A percentile compares a stretch with the other conserved stretches of the same genome.
Evolutionary conservation across 2,113 vertebrate species (phyloP).

Genomic region (Lagopus muta): DNA sequence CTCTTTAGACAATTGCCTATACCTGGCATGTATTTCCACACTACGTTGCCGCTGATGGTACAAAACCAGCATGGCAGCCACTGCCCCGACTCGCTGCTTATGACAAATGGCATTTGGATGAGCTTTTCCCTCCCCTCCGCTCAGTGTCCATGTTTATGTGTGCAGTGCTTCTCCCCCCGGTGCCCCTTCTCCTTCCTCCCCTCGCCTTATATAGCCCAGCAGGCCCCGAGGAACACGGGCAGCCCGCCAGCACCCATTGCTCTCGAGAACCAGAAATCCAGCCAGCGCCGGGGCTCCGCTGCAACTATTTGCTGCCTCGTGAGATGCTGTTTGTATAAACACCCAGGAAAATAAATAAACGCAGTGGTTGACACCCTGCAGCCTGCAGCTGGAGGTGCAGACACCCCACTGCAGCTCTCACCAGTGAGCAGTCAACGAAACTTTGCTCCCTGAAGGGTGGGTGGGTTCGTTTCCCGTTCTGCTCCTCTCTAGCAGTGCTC

Average conservation of each 20-base stretch:
- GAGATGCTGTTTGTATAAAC: not conserved
- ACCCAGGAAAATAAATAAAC: not conserved
- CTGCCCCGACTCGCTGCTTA: fast-evolving
- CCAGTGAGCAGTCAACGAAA: slow-evolving; percentile 11
- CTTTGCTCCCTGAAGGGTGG: not conserved
- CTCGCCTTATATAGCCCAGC: slow-evolving; percentile 44
- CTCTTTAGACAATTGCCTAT: not conserved
- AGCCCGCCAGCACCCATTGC: not conserved
- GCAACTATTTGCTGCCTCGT: not conserved
- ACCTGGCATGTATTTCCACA: fast-evolving
- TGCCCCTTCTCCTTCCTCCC: not conserved
- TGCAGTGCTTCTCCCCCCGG: not conserved
- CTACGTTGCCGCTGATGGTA: not conserved
- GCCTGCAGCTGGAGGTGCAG: not conserved
- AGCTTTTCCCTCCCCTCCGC: not conserved
- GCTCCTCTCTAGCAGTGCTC: slow-evolving; percentile 3
- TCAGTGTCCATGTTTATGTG: fast-evolving
- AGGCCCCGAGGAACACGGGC: slow-evolving; percentile 12
- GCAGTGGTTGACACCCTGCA: not conserved
- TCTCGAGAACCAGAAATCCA: not conserved
- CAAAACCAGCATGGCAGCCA: not conserved
- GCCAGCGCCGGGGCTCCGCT: not conserved
- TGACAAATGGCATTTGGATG: not conserved
- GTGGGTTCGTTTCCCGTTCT: not conserved
- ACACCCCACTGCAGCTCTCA: not conserved